These are phyloP conservation scores for Kryphioiulus occultus DNA, from an alignment of 2,888 invertebrate genomes.

Conservation along the genomic window DNA sequence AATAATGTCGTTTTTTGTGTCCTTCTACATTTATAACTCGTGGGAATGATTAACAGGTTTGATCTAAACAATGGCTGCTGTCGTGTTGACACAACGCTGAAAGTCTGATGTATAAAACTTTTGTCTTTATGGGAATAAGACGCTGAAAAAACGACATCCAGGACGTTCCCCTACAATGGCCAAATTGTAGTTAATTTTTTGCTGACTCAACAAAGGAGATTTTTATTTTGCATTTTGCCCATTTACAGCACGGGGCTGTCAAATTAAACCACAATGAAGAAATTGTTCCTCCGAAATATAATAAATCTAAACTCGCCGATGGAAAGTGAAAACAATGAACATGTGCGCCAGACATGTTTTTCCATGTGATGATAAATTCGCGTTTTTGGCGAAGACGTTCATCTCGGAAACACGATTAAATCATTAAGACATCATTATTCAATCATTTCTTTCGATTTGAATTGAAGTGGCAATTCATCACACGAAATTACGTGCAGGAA, in stretches of 20 bases:
- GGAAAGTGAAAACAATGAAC: constrained; percentile 7
- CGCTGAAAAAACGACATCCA: not conserved
- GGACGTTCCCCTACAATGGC: not conserved
- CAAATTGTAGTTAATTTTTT: not conserved
- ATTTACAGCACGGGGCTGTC: not conserved
- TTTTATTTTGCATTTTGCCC: not conserved
- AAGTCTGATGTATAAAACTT: constrained; percentile 37
- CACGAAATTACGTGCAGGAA: not conserved
- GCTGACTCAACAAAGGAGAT: not conserved
- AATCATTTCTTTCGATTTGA: constrained; percentile 16
- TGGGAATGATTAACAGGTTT: constrained; percentile 40
- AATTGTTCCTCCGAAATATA: not conserved
- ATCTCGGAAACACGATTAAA: constrained; percentile 20
- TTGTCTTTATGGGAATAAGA: constrained; percentile 37
- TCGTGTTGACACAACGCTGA: constrained; percentile 24
- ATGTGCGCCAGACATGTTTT: not conserved
- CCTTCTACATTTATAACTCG: not conserved
- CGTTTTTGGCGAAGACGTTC: not conserved
- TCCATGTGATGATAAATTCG: constrained; percentile 1
- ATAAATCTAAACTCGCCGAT: not conserved
- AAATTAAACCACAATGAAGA: constrained; percentile 11
- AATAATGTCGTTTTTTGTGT: constrained; percentile 29
- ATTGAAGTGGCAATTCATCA: not conserved
- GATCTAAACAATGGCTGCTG: constrained; percentile 18
- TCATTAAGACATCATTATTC: constrained; percentile 10